Percentiles rank a stretch among this genome's conserved stretches.
Conservation (phyloP, 1,140 invertebrate species). For the Temnothorax longispinosus region DNA sequence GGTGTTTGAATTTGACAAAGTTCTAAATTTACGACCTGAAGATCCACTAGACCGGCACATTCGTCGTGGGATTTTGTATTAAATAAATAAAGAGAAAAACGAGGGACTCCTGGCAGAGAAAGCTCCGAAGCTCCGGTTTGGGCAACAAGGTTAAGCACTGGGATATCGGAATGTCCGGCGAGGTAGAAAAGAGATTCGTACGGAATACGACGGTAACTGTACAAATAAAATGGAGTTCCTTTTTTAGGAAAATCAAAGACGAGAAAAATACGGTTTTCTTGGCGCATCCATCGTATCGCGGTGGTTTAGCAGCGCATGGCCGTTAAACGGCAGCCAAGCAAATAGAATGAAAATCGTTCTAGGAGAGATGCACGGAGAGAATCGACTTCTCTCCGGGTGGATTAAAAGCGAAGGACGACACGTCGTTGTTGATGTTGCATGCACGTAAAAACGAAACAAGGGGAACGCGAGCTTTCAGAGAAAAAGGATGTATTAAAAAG, state of each 20-base stretch:
- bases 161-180: slow-evolving; percentile 59
- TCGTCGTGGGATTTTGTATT: slow-evolving; percentile 3
- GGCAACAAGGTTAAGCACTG: slow-evolving; percentile 65
- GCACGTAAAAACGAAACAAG: slow-evolving; percentile 46
- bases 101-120: neutral
- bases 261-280: slow-evolving; percentile 52
- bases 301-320: slow-evolving; percentile 33
- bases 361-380: slow-evolving; percentile 11
- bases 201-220: slow-evolving; percentile 61
- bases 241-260: slow-evolving; percentile 62
- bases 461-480: slow-evolving; percentile 29
- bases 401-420: slow-evolving; percentile 56
- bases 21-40: neutral
- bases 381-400: slow-evolving; percentile 34
- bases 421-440: slow-evolving; percentile 53
- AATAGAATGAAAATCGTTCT: slow-evolving; percentile 60
- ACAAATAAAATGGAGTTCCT: slow-evolving; percentile 47
- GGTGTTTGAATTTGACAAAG: neutral
- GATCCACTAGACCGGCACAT: neutral
- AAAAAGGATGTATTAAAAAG: slow-evolving; percentile 51
- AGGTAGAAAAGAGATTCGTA: slow-evolving; percentile 54
- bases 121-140: slow-evolving; percentile 43
- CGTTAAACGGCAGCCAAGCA: slow-evolving; percentile 57
- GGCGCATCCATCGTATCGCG: slow-evolving; percentile 44
- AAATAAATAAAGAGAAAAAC: slow-evolving; percentile 26